These are phyloP conservation scores for Phoxinus dragarum DNA, from an alignment of 2,797 vertebrate species.

Conservation along the genomic window DNA sequence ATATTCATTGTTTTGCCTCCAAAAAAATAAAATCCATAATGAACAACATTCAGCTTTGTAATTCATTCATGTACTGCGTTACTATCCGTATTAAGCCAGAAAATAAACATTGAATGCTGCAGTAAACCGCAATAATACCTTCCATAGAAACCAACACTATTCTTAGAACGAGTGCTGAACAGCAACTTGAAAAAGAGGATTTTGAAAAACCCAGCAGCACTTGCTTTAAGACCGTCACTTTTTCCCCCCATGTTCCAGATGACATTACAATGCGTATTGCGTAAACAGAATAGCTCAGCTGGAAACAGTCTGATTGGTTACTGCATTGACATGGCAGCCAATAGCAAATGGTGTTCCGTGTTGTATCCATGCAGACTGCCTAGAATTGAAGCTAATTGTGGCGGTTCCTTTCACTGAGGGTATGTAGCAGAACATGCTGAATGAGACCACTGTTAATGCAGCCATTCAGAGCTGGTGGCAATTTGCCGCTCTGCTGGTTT, in stretches of 20 bases:
- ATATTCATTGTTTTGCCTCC: constrained; percentile 96
- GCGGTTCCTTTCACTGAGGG: constrained; percentile 15
- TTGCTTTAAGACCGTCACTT: constrained; percentile 23
- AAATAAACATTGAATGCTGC: neutral
- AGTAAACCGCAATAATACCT: neutral
- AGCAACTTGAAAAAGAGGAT: neutral
- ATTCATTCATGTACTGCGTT: constrained; percentile 68
- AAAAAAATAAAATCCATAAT: constrained; percentile 85
- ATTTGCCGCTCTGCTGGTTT: constrained; percentile 71
- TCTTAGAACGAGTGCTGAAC: constrained; percentile 20
- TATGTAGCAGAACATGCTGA: constrained; percentile 46
- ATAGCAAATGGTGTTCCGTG: neutral
- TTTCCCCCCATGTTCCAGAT: neutral
- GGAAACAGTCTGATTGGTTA: constrained; percentile 36
- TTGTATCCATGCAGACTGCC: constrained; percentile 41
- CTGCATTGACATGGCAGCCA: constrained; percentile 35
- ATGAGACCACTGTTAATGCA: constrained; percentile 65
- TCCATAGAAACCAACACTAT: constrained; percentile 1
- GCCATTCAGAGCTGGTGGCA: constrained; percentile 64
- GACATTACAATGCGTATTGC: neutral
- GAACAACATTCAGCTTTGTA: constrained; percentile 71
- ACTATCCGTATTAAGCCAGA: neutral
- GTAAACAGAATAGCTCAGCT: constrained; percentile 8
- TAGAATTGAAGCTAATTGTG: constrained; percentile 1
- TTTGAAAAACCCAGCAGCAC: constrained; percentile 15